These are phyloP conservation scores for Rhamnusium bicolor DNA, from an alignment of 2,888 invertebrate genomes.

Conservation along the genomic window DNA sequence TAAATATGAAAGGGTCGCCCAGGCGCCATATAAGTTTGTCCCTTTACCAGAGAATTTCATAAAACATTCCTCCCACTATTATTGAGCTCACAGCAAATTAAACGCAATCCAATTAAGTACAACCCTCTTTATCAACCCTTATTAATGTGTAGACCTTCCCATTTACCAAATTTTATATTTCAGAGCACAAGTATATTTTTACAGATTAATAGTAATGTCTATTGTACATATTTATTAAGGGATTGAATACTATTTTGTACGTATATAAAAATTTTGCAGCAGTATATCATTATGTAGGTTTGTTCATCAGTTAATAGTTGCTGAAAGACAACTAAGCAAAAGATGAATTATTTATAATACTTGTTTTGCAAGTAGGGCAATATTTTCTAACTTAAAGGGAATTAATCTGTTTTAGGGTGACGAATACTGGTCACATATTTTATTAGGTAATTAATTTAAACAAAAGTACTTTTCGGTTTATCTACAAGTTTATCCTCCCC, in stretches of 20 bases:
- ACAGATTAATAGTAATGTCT: not conserved
- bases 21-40: not conserved
- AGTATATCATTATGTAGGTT: not conserved
- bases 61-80: not conserved
- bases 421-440: too few species aligned
- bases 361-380: not conserved
- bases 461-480: too few species aligned
- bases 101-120: not conserved
- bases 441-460: too few species aligned
- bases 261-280: not conserved
- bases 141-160: not conserved
- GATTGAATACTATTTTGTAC: not conserved
- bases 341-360: not conserved
- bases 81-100: not conserved
- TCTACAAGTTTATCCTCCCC: too few species aligned
- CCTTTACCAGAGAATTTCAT: not conserved
- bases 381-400: not conserved
- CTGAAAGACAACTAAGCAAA: not conserved
- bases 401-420: not conserved
- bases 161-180: not conserved
- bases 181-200: not conserved
- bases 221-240: not conserved
- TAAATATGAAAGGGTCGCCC: not conserved
- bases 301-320: not conserved
- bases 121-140: not conserved